These are phyloP conservation scores for Brachionus rotundiformis DNA, from an alignment of 1,140 invertebrate genomes.

Conservation along the genomic window DNA sequence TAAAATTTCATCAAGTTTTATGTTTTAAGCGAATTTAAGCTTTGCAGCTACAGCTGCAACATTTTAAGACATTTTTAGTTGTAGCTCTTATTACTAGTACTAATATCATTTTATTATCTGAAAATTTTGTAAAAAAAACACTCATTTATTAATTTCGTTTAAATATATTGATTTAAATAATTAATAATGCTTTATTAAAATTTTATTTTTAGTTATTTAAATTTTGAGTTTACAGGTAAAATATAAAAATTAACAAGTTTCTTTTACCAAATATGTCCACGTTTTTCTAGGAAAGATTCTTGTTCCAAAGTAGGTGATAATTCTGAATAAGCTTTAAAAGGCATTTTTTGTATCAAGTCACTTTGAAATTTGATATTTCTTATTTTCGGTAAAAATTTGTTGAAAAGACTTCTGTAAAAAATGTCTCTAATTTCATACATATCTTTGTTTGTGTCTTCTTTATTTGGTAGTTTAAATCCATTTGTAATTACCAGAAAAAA, in stretches of 20 bases:
- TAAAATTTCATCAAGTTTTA: too few species aligned
- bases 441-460: neutral
- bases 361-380: neutral
- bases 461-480: neutral
- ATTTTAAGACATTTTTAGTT: too few species aligned
- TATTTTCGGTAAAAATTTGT: neutral
- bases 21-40: too few species aligned
- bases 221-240: too few species aligned
- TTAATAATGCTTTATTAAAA: neutral
- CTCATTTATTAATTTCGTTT: too few species aligned
- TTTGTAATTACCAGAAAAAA: neutral
- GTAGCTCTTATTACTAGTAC: too few species aligned
- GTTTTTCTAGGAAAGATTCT: conserved; percentile 23
- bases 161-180: too few species aligned
- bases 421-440: neutral
- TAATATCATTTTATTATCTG: too few species aligned
- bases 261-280: conserved; percentile 39
- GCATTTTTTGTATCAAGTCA: neutral
- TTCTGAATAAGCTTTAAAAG: neutral
- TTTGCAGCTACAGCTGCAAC: too few species aligned
- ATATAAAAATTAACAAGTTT: neutral
- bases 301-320: neutral
- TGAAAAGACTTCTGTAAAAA: neutral
- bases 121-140: too few species aligned
- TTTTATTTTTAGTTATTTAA: conserved; percentile 22